A percentile compares a stretch with the other conserved stretches of the same genome.
These are phyloP conservation scores for Urocitellus parryii DNA, from an alignment of 2,113 vertebrate species.

Conservation along the genomic window DNA sequence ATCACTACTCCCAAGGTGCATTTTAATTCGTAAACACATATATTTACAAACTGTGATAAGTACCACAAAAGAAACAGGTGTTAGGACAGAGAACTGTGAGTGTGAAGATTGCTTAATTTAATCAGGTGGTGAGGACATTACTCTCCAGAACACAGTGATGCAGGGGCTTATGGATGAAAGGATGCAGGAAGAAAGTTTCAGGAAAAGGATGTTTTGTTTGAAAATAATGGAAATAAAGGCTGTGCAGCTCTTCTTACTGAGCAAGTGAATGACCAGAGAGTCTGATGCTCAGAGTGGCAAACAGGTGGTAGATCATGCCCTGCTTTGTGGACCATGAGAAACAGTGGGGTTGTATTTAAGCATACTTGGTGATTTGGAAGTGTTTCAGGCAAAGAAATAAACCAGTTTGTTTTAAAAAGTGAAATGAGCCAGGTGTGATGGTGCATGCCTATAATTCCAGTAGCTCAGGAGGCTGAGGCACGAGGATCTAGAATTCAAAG, in stretches of 20 bases:
- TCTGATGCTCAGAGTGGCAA: neutral
- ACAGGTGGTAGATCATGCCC: neutral
- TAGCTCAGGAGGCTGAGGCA: too few species aligned
- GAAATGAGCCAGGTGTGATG: too few species aligned
- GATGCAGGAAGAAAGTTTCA: neutral
- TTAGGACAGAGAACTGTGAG: neutral
- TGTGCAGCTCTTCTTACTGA: accelerated
- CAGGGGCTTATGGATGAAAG: neutral
- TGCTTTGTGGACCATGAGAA: neutral
- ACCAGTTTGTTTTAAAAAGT: neutral
- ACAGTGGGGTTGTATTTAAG: neutral
- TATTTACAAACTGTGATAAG: neutral
- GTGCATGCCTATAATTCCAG: too few species aligned
- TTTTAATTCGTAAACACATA: neutral
- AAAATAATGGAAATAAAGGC: neutral
- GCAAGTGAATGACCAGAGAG: neutral
- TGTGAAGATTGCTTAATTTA: neutral
- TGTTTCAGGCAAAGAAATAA: neutral
- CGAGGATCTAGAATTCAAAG: too few species aligned
- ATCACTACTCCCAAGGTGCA: neutral
- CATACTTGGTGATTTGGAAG: neutral
- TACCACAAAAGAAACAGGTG: neutral
- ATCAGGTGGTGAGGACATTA: neutral
- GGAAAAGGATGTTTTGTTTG: neutral
- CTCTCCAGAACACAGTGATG: neutral